Conservation (phyloP, 53 echinoderm and acorn worm genomes). For the Temnopleurus reevesii region DNA sequence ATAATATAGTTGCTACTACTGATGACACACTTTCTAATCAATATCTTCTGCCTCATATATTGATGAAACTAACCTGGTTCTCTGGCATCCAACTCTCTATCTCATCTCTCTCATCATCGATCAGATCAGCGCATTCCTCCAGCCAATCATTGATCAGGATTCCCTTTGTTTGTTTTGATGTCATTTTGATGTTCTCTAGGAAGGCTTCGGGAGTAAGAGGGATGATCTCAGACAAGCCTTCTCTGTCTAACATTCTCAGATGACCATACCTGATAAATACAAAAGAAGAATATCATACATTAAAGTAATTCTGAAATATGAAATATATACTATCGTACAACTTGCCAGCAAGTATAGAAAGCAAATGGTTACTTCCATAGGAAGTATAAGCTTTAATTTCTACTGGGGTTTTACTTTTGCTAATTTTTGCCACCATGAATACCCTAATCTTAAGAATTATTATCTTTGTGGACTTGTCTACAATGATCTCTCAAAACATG, state of each 20-base stretch:
- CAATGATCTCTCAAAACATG: no score
- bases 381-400: no score
- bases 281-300: not conserved
- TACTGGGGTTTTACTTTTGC: no score
- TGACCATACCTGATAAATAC: constrained; percentile 64
- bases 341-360: no score
- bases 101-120: constrained; percentile 70
- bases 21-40: not conserved
- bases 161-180: constrained; percentile 61
- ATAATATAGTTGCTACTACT: no score
- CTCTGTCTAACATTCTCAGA: constrained; percentile 81
- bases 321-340: no score
- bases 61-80: constrained; percentile 69
- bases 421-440: no score
- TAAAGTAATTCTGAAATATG: no score
- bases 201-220: constrained; percentile 83
- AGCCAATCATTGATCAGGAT: constrained; percentile 75
- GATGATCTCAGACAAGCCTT: constrained; percentile 65
- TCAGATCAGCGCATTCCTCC: constrained; percentile 78
- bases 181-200: constrained; percentile 78
- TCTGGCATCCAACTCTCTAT: constrained; percentile 88
- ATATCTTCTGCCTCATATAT: not conserved
- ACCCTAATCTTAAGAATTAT: no score
- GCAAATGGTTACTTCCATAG: no score
- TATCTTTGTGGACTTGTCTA: no score